phyloP scores from a whole-genome alignment of 1,140 invertebrate species.

The Eufriesea mexicana region DNA sequence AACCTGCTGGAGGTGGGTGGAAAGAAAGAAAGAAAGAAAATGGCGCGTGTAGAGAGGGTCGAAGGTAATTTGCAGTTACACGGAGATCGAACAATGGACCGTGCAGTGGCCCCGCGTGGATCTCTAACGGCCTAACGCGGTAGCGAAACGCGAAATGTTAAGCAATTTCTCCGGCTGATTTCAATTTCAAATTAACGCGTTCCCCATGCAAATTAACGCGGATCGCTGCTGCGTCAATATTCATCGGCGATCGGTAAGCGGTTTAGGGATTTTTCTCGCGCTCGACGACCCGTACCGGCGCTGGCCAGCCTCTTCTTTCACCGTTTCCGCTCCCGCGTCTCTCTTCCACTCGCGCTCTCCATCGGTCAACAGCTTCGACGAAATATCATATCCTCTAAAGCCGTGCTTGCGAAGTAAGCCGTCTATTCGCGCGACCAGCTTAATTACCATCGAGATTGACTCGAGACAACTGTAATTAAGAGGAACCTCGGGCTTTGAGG shows the following conservation, averaged over 20 bases:
- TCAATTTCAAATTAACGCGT: conserved; percentile 55
- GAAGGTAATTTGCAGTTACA: conserved; percentile 23
- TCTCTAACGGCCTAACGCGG: conserved; percentile 29
- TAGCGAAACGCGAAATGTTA: conserved; percentile 41
- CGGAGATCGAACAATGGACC: conserved; percentile 15
- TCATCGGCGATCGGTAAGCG: conserved; percentile 44
- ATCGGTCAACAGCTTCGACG: conserved; percentile 9
- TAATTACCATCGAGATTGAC: conserved; percentile 83
- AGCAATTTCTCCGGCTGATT: conserved; percentile 48
- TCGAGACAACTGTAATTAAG: conserved; percentile 82
- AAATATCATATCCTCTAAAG: conserved; percentile 35
- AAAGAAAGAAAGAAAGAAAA: background rate
- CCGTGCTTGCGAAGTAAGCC: conserved; percentile 32
- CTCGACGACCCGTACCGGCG: too few species aligned
- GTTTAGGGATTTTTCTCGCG: conserved; percentile 21
- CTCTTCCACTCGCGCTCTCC: conserved; percentile 4
- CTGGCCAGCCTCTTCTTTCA: too few species aligned
- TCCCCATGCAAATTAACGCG: conserved; percentile 43
- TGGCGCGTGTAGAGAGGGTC: background rate
- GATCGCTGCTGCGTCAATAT: conserved; percentile 51
- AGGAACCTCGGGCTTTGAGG: conserved; percentile 79
- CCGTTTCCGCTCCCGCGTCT: too few species aligned
- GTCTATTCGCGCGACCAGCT: conserved; percentile 63
- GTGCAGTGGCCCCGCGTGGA: background rate
- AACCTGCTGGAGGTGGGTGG: too few species aligned